Evolutionary conservation across 2,113 vertebrate species (phyloP).

Genomic region (Pluvialis apricaria): DNA sequence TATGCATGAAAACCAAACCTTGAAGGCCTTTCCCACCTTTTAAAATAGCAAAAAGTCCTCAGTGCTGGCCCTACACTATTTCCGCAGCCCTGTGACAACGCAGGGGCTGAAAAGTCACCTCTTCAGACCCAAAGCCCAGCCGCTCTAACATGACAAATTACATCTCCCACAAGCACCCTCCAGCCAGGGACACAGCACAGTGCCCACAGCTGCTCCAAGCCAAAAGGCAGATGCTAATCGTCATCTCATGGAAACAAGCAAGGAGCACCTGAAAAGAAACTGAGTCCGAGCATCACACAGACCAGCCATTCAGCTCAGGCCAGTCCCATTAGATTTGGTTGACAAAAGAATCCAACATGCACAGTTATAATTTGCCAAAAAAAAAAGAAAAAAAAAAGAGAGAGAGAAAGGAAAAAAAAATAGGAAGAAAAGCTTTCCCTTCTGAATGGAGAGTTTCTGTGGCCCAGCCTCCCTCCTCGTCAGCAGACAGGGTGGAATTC

Average conservation of each 20-base stretch:
- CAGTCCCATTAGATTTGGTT: slow-evolving; percentile 66
- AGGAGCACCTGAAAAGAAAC: slow-evolving; percentile 61
- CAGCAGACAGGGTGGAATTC: slow-evolving; percentile 58
- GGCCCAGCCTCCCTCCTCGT: slow-evolving; percentile 36
- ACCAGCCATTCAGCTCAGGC: slow-evolving; percentile 64
- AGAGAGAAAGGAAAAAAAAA: neutral
- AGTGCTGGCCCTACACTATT: neutral
- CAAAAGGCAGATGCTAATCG: slow-evolving; percentile 58
- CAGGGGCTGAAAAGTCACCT: neutral
- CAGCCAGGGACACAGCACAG: neutral
- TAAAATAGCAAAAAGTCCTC: neutral
- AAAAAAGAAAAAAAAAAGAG: neutral
- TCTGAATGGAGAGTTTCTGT: slow-evolving; percentile 50
- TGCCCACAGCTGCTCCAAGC: slow-evolving; percentile 43
- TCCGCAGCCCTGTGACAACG: neutral
- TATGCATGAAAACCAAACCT: neutral
- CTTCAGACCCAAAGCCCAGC: neutral
- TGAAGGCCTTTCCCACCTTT: neutral
- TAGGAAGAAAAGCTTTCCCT: neutral
- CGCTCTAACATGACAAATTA: neutral
- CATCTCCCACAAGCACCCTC: neutral
- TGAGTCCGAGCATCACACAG: slow-evolving; percentile 47
- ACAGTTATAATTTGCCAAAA: slow-evolving; percentile 16
- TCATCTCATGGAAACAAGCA: slow-evolving; percentile 43
- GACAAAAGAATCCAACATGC: slow-evolving; percentile 53